phyloP scores from a whole-genome alignment of 2,113 vertebrate species.

The Zapus hudsonius region DNA sequence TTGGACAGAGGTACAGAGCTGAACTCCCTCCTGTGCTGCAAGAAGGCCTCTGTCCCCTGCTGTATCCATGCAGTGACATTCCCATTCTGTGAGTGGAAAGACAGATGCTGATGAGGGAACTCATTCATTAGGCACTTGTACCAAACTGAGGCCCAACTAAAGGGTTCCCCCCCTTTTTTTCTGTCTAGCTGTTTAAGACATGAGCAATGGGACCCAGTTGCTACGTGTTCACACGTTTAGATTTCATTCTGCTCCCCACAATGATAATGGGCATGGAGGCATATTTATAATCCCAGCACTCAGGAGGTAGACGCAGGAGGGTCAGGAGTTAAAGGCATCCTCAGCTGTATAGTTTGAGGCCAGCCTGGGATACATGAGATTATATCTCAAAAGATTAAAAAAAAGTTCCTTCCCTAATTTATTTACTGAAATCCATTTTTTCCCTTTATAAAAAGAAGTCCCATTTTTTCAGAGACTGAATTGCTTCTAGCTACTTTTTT shows the following conservation, averaged over 20 bases:
- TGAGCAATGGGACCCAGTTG: accelerated
- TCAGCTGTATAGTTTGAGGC: neutral
- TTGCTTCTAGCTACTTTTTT: neutral
- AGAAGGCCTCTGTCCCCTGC: neutral
- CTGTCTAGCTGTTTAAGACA: neutral
- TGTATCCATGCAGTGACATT: accelerated
- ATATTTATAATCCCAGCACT: neutral
- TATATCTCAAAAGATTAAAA: neutral
- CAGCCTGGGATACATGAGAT: neutral
- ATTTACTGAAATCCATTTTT: neutral
- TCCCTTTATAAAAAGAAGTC: conserved; percentile 27
- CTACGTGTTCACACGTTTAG: neutral
- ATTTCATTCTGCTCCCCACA: neutral
- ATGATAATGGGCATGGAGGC: too few species aligned
- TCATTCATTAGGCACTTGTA: neutral
- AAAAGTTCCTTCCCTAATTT: neutral
- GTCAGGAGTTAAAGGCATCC: neutral
- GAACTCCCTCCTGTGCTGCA: accelerated
- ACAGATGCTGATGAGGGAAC: neutral
- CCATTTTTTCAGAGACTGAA: conserved; percentile 11
- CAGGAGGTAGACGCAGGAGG: neutral
- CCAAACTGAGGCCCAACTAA: neutral
- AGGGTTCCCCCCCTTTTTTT: neutral
- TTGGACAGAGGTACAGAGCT: neutral
- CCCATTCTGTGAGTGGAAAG: neutral